Evolutionary conservation across 53 echinoderm and acorn worm species (phyloP), one percentile per base, ranked within the genome.

Genomic region (Luidia sarsii): DNA sequence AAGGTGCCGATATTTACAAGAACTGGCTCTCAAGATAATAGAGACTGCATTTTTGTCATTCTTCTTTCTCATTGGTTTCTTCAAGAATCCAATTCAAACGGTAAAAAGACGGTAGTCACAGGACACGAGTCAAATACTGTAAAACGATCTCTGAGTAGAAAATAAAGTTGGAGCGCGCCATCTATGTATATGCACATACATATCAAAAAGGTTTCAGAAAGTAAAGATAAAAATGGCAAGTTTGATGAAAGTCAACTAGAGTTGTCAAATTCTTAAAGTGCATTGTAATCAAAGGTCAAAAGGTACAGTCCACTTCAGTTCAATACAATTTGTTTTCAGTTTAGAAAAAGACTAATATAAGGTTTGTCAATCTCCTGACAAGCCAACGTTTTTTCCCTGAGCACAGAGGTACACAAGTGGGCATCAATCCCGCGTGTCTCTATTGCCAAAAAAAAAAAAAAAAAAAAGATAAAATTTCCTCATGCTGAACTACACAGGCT

Each of bases 201-300:
- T 56, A 74, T 74, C 57, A 74, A 57, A 74, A 70, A 57, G 36
- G 56, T 57, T 25, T 8, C n/a, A n/a, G 41, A 30, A 38, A 37
- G 41, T 27, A 10, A 55, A 24, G 45, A 27, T 67, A 13, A 69
- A 69, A 49, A 32, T 34, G 49, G 50, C 70, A 46, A 61, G 72
- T 23, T 60, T 60, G 18, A 21, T 45, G 31, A 59, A 64, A 36
- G 36, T 35, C 35, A 36, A 64, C 35, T 3, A 16, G 64, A 64
- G 38, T 57, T 21, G 59, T 36, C 35, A 64, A 19, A 38, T 64
- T 53, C 53, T 53, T 6, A 62, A 62, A 15, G 16, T 24, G 63
- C 4, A 56, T 4, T 57, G 64, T n/a, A n/a, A n/a, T n/a, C n/a
- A n/a, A n/a, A n/a, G n/a, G n/a, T n/a, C n/a, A n/a, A n/a, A n/a